Conservation (phyloP, 2,888 invertebrate species). For the Oligia fasciuncula region DNA sequence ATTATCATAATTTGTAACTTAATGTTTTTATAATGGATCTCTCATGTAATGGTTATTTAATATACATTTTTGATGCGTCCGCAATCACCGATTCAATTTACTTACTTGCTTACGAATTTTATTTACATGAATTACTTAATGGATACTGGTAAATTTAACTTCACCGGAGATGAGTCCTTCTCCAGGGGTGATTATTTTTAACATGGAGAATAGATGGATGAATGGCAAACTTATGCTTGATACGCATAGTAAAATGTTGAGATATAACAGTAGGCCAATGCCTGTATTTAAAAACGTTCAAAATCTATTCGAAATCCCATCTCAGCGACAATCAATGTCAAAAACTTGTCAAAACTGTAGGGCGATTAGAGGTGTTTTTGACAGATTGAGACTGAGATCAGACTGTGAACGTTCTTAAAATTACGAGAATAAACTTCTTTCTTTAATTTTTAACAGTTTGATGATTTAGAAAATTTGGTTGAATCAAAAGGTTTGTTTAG, state of each 20-base stretch:
- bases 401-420: too few species aligned
- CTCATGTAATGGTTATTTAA: constrained; percentile 50
- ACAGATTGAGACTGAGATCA: too few species aligned
- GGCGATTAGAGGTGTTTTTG: too few species aligned
- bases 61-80: constrained; percentile 37
- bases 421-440: too few species aligned
- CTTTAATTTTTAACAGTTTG: too few species aligned
- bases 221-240: neutral
- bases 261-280: neutral
- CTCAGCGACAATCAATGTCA: too few species aligned
- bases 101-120: constrained; percentile 32
- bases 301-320: too few species aligned
- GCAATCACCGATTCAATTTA: constrained; percentile 43
- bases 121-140: constrained; percentile 39
- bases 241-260: neutral
- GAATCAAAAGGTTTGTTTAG: too few species aligned
- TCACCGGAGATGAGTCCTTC: neutral
- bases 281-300: too few species aligned
- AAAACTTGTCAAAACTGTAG: too few species aligned
- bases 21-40: constrained; percentile 58
- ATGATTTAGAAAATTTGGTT: too few species aligned
- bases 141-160: constrained; percentile 15
- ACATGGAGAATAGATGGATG: neutral
- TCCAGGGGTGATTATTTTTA: neutral
- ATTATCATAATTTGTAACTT: constrained; percentile 40